Percentiles rank a stretch among this genome's conserved stretches.
These are phyloP conservation scores for Glaucidium brasilianum DNA, from an alignment of 2,113 vertebrate genomes.

Conservation along the genomic window DNA sequence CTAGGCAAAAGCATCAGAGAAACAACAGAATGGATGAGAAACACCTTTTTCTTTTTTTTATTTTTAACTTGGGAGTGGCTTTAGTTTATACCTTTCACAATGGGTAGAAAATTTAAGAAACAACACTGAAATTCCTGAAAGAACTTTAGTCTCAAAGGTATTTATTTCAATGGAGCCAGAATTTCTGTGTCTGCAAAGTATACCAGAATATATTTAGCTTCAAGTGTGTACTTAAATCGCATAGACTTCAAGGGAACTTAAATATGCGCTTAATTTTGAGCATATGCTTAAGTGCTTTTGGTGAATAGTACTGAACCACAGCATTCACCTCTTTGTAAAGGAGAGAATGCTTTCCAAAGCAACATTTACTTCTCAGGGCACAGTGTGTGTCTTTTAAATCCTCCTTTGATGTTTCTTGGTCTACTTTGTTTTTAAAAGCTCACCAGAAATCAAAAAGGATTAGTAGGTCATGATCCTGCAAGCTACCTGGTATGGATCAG, in stretches of 20 bases:
- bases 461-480: constrained; percentile 62
- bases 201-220: constrained; percentile 38
- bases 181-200: constrained; percentile 46
- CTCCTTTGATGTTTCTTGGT: constrained; percentile 55
- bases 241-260: constrained; percentile 59
- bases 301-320: constrained; percentile 4
- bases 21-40: neutral
- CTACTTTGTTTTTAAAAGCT: constrained; percentile 62
- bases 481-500: constrained; percentile 65
- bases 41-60: neutral
- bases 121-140: neutral
- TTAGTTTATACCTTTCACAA: neutral
- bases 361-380: constrained; percentile 49
- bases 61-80: neutral
- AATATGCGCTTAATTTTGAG: constrained; percentile 35
- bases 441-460: constrained; percentile 63
- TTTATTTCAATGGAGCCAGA: constrained; percentile 33
- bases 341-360: constrained; percentile 43
- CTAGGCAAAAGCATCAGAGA: neutral
- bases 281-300: constrained; percentile 56
- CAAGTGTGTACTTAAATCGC: constrained; percentile 29
- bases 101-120: neutral
- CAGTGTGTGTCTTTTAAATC: constrained; percentile 42
- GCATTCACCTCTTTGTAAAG: neutral
- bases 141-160: constrained; percentile 22